Percentiles rank a stretch among this genome's conserved stretches.
Conservation (phyloP, 2,113 vertebrate genomes). For the Plecturocebus donacophilus region DNA sequence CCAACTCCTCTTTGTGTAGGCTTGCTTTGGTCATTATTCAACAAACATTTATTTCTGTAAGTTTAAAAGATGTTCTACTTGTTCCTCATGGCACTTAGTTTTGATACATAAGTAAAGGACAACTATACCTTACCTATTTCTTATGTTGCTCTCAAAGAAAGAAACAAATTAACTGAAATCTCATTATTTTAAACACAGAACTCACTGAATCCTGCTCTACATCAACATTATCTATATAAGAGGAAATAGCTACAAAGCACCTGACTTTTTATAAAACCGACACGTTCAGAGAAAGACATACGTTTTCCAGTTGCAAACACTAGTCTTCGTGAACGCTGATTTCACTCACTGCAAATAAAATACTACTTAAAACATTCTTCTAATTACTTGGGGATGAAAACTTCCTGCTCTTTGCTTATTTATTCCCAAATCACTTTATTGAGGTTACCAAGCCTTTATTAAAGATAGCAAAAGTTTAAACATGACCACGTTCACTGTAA, state of each 20-base stretch:
- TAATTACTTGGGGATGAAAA: constrained; percentile 52
- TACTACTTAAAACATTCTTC: constrained; percentile 21
- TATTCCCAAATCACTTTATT: constrained; percentile 49
- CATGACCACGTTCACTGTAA: constrained; percentile 62
- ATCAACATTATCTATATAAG: background rate
- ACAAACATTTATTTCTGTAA: background rate
- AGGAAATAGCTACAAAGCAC: background rate
- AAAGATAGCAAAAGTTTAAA: constrained; percentile 69
- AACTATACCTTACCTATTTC: background rate
- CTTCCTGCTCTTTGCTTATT: constrained; percentile 25
- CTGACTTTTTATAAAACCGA: background rate
- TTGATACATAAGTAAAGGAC: constrained; percentile 45
- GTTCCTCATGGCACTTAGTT: background rate
- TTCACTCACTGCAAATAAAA: constrained; percentile 38
- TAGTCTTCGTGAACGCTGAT: background rate
- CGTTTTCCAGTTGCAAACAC: background rate
- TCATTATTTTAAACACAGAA: constrained; percentile 47
- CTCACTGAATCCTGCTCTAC: background rate
- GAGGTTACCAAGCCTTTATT: constrained; percentile 56
- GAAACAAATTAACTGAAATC: constrained; percentile 38
- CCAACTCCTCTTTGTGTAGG: background rate
- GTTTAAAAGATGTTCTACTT: constrained; percentile 9
- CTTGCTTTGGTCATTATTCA: background rate
- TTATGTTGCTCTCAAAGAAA: constrained; percentile 31
- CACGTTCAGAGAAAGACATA: background rate